These are phyloP conservation scores for Centruroides vittatus DNA, from an alignment of 1,140 invertebrate genomes.

Conservation along the genomic window DNA sequence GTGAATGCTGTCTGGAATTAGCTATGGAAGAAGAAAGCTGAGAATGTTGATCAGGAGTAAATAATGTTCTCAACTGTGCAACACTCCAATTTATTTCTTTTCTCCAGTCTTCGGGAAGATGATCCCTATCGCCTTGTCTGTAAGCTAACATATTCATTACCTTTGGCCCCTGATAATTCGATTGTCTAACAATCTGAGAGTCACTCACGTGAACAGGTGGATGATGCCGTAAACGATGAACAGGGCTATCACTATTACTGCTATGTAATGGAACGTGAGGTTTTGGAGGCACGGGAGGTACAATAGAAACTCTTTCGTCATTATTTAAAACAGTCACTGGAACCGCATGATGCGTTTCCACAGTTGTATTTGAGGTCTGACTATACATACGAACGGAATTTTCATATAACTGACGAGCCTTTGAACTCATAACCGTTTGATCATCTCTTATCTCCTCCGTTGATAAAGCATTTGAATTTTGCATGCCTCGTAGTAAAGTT, in stretches of 20 bases:
- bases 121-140: conserved; percentile 2
- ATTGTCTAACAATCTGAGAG: conserved; percentile 1
- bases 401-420: conserved; percentile 31
- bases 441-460: conserved; percentile 24
- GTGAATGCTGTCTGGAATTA: too few species aligned
- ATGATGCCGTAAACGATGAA: conserved; percentile 7
- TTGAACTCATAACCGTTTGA: conserved; percentile 26
- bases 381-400: conserved; percentile 29
- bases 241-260: neutral
- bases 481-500: conserved; percentile 20
- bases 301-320: conserved; percentile 2
- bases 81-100: conserved; percentile 32
- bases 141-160: conserved; percentile 7
- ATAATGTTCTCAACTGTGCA: conserved; percentile 27
- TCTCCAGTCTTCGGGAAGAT: conserved; percentile 17
- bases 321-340: conserved; percentile 11
- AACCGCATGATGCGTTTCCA: conserved; percentile 17
- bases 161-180: conserved; percentile 3
- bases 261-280: conserved; percentile 3
- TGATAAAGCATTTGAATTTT: conserved; percentile 3
- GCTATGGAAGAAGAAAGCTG: neutral
- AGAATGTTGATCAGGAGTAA: conserved; percentile 14
- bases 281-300: conserved; percentile 8
- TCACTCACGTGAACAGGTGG: conserved; percentile 15
- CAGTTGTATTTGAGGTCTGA: conserved; percentile 17